phyloP scores from a whole-genome alignment of 2,888 invertebrate genomes.

The Cantharis nigra region DNA sequence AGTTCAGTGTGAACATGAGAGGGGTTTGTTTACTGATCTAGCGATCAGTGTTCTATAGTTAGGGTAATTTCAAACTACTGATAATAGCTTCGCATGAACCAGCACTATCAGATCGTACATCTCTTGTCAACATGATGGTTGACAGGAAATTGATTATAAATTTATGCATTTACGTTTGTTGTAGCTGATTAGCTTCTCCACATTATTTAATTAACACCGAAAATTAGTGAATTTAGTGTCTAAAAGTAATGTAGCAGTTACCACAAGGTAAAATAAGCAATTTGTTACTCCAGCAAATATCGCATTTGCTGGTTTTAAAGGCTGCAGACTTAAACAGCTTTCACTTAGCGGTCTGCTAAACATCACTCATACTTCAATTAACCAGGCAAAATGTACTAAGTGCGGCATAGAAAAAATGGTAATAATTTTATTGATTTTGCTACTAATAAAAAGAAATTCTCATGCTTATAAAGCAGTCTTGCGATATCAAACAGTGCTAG shows the following conservation, averaged over 20 bases:
- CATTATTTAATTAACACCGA: neutral
- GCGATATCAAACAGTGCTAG: too few species aligned
- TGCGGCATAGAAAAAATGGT: too few species aligned
- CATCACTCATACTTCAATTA: too few species aligned
- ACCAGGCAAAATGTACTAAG: too few species aligned
- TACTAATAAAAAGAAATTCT: too few species aligned
- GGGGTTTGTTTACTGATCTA: conserved; percentile 24
- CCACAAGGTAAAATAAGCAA: too few species aligned
- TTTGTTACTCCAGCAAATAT: neutral
- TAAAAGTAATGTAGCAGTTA: neutral
- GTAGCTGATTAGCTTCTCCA: neutral
- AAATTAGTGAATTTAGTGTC: neutral
- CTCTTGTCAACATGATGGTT: conserved; percentile 30
- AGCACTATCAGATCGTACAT: conserved; percentile 25
- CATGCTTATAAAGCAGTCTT: too few species aligned
- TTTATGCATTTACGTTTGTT: neutral
- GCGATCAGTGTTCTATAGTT: conserved; percentile 13
- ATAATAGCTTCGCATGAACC: conserved; percentile 26
- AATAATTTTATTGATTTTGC: too few species aligned
- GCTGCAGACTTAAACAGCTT: too few species aligned
- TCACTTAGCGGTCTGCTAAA: too few species aligned
- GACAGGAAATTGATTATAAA: conserved; percentile 22
- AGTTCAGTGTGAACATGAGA: conserved; percentile 15
- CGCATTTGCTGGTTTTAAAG: too few species aligned
- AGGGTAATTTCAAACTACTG: conserved; percentile 28